Evolutionary conservation across 53 echinoderm and acorn worm species (phyloP), one percentile per base, ranked within the genome.

Genomic region (Mesocentrotus franciscanus): DNA sequence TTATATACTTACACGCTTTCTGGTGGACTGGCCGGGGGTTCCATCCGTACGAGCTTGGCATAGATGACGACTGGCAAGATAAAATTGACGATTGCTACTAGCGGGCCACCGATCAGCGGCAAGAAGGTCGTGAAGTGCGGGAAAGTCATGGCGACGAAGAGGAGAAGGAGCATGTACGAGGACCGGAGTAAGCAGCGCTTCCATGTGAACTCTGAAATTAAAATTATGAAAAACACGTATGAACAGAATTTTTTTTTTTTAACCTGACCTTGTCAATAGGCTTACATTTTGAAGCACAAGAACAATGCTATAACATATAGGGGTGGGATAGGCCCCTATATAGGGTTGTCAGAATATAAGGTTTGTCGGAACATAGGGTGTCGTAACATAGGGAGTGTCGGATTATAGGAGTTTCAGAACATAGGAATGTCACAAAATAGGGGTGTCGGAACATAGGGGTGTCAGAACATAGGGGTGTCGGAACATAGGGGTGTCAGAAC

Each of bases 81-180:
- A 57, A 95, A 96, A 20, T 96, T 97, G 66, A 97, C 96, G 56
- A 96, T 10, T n/a, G 97, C 95, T 1, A 94, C 94, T 20, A 97
- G 62, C 24, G 95, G 94, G 15, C 97, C 97, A 11, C 97, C 97
- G 35, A 97, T 75, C 83, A 97, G 64, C 36, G 97, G 95, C 64
- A 97, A 34, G 42, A 95, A 96, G 7, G 83, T 92, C 16, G 95
- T 90, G 66, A 97, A 97, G 91, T 92, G 85, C 27, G 97, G 97
- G 87, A 97, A 84, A 12, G 95, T 94, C 16, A 79, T 71, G 10
- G 95, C 97, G 61, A 97, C 78, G 10, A 95, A 56, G 32, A 97
- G 95, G 17, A 95, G 68, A 56, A 96, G 20, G 56, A 95, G n/a
- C 89, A 96, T 75, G 85, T 95, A 95, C 9, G n/a, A 24, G 9